These are phyloP conservation scores for Elegia similella DNA, from an alignment of 2,888 invertebrate genomes.

Conservation along the genomic window DNA sequence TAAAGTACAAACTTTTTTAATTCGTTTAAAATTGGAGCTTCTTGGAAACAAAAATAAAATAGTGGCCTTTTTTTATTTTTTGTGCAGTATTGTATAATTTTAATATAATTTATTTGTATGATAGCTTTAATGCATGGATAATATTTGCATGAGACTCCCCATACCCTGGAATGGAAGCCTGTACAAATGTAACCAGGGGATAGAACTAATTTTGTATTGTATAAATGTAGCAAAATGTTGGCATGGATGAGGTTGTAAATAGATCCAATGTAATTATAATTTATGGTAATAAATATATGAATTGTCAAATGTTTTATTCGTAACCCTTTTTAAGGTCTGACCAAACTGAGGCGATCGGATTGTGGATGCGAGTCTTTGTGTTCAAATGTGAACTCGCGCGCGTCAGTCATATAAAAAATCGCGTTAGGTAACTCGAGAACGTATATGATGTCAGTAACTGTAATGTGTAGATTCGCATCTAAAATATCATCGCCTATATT, in stretches of 20 bases:
- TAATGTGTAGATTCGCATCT: too few species aligned
- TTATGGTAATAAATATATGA: constrained; percentile 65
- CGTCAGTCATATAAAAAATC: too few species aligned
- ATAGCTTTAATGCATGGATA: constrained; percentile 60
- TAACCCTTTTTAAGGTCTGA: constrained; percentile 29
- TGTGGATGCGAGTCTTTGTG: not conserved
- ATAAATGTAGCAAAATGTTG: constrained; percentile 35
- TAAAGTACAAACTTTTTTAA: constrained; percentile 4
- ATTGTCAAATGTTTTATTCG: constrained; percentile 65
- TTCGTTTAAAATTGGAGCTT: not conserved
- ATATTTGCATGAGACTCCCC: constrained; percentile 53
- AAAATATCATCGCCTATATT: too few species aligned
- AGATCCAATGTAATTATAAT: constrained; percentile 63
- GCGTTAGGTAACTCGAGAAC: too few species aligned
- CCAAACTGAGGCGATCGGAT: too few species aligned
- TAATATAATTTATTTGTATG: constrained; percentile 54
- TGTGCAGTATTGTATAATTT: constrained; percentile 4
- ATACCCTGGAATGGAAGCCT: constrained; percentile 26
- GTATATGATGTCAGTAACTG: too few species aligned
- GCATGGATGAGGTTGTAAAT: constrained; percentile 58
- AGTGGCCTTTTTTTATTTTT: not conserved
- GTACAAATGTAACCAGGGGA: constrained; percentile 20
- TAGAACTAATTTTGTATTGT: constrained; percentile 33
- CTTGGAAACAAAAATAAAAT: not conserved
- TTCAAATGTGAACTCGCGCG: too few species aligned